Base-by-base conservation (phyloP, 2,797 vertebrate genomes). In the Pseudomugil gertrudae region DNA sequence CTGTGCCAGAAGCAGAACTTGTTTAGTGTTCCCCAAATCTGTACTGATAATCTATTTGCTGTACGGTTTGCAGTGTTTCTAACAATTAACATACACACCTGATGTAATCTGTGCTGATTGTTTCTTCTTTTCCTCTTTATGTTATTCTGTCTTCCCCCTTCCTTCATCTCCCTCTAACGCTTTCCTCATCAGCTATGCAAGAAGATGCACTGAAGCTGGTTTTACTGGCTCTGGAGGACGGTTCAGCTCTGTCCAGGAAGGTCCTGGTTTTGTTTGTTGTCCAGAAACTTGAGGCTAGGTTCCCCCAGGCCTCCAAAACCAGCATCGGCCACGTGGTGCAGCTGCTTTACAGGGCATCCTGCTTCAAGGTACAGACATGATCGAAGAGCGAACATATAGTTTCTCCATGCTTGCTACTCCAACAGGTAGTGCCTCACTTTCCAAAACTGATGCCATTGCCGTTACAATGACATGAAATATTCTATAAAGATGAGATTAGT, bases 241-340 rank as follows among this genome's bases (percentile, higher is more conserved):
- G 97, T 76, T 98, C 96, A 15, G 97, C 97, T 27, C 94, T 98
- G 70, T 98, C 97, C 71, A 92, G 96, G 87, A 98, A 98, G 90
- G 97, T 98, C 87, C 86, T 98, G 90, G 97, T 98, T 80, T 92
- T 98, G 91, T 98, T 98, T 78, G 96, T 98, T 40, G 97, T 98
- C 70, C 96, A 98, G 92, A 97, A 97, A 83, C 92, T 98, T 35
- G 96, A 98, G 91, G 95, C 95, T 48, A 94, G 96, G 69, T 98
- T 98, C 89, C 96, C 96, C 80, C 97, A 98, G 92, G 96, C 96
- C 53, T 98, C 97, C 58, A 98, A 98, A 93, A 98, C 97, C 60
- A 98, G 96, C 93, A 98, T 98, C 81, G 96, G 97, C 66, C 96
- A 98, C 1, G 96, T 98, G 84, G 96, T 98, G 86, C 96, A 98